Percentiles rank a stretch among this genome's conserved stretches.
phyloP scores from a whole-genome alignment of 2,888 invertebrate species.

The Clivina fossor region DNA sequence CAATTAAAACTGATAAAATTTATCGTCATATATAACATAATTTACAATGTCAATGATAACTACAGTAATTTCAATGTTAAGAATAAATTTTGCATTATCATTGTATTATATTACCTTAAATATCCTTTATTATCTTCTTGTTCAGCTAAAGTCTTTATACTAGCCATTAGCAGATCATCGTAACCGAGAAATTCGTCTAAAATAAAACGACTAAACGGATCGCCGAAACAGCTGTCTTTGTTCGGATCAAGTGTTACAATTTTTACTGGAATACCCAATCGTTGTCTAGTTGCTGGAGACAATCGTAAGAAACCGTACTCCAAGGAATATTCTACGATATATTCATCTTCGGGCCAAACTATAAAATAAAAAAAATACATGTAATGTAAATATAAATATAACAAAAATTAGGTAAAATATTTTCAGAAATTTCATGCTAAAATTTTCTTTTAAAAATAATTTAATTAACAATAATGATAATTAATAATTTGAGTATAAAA shows the following conservation, averaged over 20 bases:
- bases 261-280: conserved; percentile 88
- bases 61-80: background rate
- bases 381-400: background rate
- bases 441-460: no score
- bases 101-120: conserved; percentile 61
- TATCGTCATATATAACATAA: no score
- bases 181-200: conserved; percentile 94
- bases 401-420: no score
- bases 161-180: conserved; percentile 95
- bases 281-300: conserved; percentile 80
- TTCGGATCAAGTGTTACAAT: conserved; percentile 85
- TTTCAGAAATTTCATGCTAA: no score
- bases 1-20: no score
- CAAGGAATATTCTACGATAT: conserved; percentile 96
- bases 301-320: conserved; percentile 95
- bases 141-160: conserved; percentile 92
- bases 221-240: conserved; percentile 91
- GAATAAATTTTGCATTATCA: background rate
- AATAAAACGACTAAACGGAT: conserved; percentile 84
- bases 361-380: conserved; percentile 8
- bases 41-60: no score
- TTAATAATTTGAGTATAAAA: no score
- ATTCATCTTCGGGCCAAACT: conserved; percentile 82
- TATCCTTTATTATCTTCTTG: conserved; percentile 96
- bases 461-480: no score